These are phyloP conservation scores for Apis cerana DNA, from an alignment of 1,140 invertebrate species.

Conservation along the genomic window DNA sequence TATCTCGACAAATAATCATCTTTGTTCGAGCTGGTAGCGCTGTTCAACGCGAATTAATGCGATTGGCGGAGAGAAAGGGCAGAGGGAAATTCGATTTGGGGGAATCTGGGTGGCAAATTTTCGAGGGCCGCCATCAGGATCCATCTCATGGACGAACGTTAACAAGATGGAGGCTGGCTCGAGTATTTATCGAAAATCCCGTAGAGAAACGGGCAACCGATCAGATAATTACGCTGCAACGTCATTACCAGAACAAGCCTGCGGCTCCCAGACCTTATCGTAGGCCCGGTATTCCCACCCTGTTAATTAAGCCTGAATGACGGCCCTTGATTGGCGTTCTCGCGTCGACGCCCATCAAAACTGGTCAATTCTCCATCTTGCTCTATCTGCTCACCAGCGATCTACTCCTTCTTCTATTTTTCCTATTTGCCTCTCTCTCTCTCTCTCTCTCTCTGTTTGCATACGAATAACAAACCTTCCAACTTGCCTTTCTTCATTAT, in stretches of 20 bases:
- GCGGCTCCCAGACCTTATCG: constrained; percentile 26
- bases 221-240: constrained; percentile 44
- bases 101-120: constrained; percentile 7
- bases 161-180: constrained; percentile 9
- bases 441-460: too few species aligned
- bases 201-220: constrained; percentile 20
- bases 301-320: constrained; percentile 51
- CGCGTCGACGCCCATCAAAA: constrained; percentile 17
- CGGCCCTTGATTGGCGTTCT: constrained; percentile 46
- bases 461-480: too few species aligned
- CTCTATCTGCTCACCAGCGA: background rate
- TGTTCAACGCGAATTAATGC: constrained; percentile 19
- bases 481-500: too few species aligned
- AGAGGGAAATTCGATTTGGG: constrained; percentile 25
- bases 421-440: too few species aligned
- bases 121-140: background rate
- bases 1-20: background rate
- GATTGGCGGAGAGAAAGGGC: background rate
- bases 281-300: constrained; percentile 17
- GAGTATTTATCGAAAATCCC: constrained; percentile 36
- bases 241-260: constrained; percentile 45
- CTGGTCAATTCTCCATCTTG: background rate
- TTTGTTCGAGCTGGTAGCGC: too few species aligned
- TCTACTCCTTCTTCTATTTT: too few species aligned
- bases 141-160: background rate